Evolutionary conservation across 1,140 invertebrate genomes (phyloP).

Genomic region (Magallana gigas): DNA sequence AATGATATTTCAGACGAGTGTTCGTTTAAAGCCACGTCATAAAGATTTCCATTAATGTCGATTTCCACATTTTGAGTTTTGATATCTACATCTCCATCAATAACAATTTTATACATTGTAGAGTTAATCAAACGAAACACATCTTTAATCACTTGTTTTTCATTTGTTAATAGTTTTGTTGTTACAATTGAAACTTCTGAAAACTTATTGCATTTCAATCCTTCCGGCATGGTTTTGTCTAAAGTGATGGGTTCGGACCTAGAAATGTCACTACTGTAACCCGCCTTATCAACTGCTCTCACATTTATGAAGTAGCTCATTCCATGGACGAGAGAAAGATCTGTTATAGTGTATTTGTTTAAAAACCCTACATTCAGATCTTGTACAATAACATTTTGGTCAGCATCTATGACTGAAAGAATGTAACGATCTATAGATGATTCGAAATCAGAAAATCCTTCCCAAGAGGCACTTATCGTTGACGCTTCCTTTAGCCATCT

Average conservation of each 20-base stretch:
- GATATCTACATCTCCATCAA: neutral
- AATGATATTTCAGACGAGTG: no score
- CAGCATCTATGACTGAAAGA: slow-evolving; percentile 41
- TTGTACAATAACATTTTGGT: neutral
- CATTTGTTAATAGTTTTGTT: neutral
- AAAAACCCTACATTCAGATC: slow-evolving; percentile 35
- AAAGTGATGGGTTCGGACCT: slow-evolving; percentile 45
- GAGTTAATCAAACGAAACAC: neutral
- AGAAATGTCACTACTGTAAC: slow-evolving; percentile 43
- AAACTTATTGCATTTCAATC: slow-evolving; percentile 49
- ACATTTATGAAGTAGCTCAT: slow-evolving; percentile 49
- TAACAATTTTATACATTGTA: neutral
- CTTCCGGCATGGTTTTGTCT: slow-evolving; percentile 56
- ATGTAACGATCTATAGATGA: slow-evolving; percentile 54
- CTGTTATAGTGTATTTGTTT: slow-evolving; percentile 25
- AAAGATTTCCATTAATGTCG: neutral
- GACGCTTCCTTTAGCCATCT: slow-evolving; percentile 29
- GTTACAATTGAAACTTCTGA: neutral
- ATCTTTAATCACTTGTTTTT: neutral
- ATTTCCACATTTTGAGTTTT: no score
- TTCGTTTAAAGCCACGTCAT: neutral
- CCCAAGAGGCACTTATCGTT: slow-evolving; percentile 54
- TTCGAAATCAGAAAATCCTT: slow-evolving; percentile 61
- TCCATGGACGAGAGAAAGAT: slow-evolving; percentile 20
- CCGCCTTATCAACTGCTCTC: slow-evolving; percentile 60